Evolutionary conservation across 2,113 vertebrate genomes (phyloP).

Genomic region (Pipa parva): DNA sequence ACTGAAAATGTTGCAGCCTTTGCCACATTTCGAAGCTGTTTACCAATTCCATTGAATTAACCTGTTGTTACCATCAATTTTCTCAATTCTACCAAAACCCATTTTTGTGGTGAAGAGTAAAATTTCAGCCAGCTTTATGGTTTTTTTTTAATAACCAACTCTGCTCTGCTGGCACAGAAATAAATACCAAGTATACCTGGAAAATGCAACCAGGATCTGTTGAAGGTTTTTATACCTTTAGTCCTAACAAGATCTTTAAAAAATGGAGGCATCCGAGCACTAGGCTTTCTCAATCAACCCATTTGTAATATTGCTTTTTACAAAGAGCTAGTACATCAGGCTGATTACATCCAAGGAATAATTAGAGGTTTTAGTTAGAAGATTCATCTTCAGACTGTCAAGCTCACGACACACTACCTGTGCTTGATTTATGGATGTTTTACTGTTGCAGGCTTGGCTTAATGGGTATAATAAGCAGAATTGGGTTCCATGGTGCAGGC

Average conservation of each 20-base stretch:
- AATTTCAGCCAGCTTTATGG: too few species aligned
- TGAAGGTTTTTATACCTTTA: neutral
- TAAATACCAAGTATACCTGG: neutral
- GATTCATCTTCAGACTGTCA: neutral
- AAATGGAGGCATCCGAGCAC: neutral
- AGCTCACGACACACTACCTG: neutral
- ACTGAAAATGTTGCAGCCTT: too few species aligned
- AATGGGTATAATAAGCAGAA: conserved; percentile 30
- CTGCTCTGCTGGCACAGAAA: too few species aligned
- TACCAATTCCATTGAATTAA: too few species aligned
- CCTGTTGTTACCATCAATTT: too few species aligned
- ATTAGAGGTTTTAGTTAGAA: neutral
- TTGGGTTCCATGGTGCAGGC: conserved; percentile 14
- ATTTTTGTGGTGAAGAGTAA: too few species aligned
- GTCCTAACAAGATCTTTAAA: neutral
- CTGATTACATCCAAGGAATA: neutral
- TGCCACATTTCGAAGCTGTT: too few species aligned
- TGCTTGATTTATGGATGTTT: conserved; percentile 18
- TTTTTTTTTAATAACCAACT: too few species aligned
- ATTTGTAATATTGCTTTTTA: neutral
- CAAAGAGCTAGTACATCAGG: neutral
- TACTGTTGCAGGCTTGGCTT: conserved; percentile 16
- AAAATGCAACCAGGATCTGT: neutral
- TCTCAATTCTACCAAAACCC: too few species aligned
- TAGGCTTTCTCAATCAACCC: neutral